Conservation (phyloP, 2,797 vertebrate genomes). For the Cyclura pinguis region DNA sequence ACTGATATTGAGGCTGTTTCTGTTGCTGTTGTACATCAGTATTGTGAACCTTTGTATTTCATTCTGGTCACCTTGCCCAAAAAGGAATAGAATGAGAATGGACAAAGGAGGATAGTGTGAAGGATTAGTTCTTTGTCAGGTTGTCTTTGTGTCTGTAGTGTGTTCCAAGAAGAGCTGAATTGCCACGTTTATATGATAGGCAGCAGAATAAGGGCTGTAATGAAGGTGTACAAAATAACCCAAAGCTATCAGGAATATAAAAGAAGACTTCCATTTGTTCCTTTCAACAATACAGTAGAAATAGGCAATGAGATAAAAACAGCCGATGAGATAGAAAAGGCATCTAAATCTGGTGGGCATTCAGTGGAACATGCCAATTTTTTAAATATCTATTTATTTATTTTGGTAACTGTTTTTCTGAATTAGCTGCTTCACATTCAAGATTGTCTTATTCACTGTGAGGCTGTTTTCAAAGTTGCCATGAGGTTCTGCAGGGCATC, state of each 20-base stretch:
- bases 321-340: background rate
- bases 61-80: constrained; percentile 6
- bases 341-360: background rate
- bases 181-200: background rate
- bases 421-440: background rate
- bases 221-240: background rate
- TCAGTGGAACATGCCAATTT: too few species aligned
- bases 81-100: background rate
- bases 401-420: background rate
- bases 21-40: background rate
- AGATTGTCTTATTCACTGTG: too few species aligned
- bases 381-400: background rate
- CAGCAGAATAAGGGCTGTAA: background rate
- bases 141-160: background rate
- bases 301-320: too few species aligned
- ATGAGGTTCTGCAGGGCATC: background rate
- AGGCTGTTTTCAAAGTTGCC: background rate
- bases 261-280: background rate
- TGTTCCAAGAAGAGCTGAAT: background rate
- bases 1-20: background rate
- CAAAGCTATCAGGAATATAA: background rate
- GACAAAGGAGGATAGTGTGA: background rate
- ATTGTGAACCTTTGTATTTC: background rate
- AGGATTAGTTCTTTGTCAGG: background rate
- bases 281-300: background rate